These are phyloP conservation scores for Nipponia nippon DNA, from an alignment of 2,113 vertebrate genomes.

Conservation along the genomic window DNA sequence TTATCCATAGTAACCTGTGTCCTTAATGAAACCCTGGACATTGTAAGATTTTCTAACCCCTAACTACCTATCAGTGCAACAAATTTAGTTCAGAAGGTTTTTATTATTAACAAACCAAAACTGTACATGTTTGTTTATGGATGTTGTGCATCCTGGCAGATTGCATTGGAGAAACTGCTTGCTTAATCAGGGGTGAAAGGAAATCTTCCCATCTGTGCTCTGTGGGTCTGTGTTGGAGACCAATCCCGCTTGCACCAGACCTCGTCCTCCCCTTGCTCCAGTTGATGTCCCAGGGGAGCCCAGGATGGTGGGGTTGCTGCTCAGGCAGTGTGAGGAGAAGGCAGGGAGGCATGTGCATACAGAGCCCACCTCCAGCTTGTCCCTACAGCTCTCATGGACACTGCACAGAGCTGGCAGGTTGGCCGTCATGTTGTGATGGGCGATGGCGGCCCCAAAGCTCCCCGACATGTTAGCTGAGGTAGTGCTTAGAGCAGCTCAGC, in stretches of 20 bases:
- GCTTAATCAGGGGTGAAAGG: background rate
- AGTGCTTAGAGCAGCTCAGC: background rate
- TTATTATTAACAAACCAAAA: background rate
- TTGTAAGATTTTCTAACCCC: background rate
- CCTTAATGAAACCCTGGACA: background rate
- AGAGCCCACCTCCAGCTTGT: background rate
- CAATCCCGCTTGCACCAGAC: background rate
- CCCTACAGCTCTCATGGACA: fast-evolving
- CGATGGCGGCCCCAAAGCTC: fast-evolving
- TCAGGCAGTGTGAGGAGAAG: background rate
- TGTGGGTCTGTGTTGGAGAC: background rate
- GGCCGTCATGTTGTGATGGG: fast-evolving
- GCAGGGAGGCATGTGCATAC: fast-evolving
- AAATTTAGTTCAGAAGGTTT: background rate
- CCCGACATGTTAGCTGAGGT: fast-evolving
- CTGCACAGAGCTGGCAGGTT: background rate
- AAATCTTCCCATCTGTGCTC: background rate
- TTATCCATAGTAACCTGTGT: background rate
- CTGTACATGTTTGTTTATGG: background rate
- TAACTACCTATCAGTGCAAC: background rate
- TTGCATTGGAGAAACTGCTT: background rate
- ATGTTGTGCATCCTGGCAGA: background rate
- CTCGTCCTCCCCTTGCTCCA: background rate
- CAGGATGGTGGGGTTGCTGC: no score
- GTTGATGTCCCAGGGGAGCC: background rate